Conservation (phyloP, 2,888 invertebrate species). For the Colostygia pectinataria region DNA sequence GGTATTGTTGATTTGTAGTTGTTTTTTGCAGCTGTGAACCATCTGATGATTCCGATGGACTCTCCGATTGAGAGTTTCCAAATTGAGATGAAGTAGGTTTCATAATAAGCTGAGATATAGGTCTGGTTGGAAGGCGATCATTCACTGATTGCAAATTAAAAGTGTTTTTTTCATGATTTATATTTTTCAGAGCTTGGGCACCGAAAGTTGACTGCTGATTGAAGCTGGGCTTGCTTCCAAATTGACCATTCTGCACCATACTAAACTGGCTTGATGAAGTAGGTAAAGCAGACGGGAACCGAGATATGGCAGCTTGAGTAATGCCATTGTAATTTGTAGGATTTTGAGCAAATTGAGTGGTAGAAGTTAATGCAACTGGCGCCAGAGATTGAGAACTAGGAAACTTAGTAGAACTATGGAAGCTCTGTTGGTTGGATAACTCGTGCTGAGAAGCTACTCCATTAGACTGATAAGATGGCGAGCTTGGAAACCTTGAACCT, state of each 20-base stretch:
- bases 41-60: constrained; percentile 3
- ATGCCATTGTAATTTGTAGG: constrained; percentile 45
- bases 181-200: constrained; percentile 13
- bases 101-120: constrained; percentile 17
- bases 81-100: constrained; percentile 22
- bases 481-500: constrained; percentile 42
- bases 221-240: constrained; percentile 31
- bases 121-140: constrained; percentile 15
- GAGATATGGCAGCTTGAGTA: constrained; percentile 58
- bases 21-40: constrained; percentile 14
- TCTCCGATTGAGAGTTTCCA: constrained; percentile 13
- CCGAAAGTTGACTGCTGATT: constrained; percentile 22
- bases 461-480: constrained; percentile 49
- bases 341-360: constrained; percentile 27
- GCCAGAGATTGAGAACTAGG: constrained; percentile 36
- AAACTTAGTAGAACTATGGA: constrained; percentile 30
- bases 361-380: constrained; percentile 30
- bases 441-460: constrained; percentile 32
- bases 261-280: constrained; percentile 34
- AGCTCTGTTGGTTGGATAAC: constrained; percentile 21
- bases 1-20: constrained; percentile 33
- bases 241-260: constrained; percentile 28
- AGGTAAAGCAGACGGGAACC: constrained; percentile 50
- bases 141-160: constrained; percentile 1
- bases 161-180: constrained; percentile 7